Evolutionary conservation across 2,797 vertebrate genomes (phyloP).

Genomic region (Gadopsis marmoratus): DNA sequence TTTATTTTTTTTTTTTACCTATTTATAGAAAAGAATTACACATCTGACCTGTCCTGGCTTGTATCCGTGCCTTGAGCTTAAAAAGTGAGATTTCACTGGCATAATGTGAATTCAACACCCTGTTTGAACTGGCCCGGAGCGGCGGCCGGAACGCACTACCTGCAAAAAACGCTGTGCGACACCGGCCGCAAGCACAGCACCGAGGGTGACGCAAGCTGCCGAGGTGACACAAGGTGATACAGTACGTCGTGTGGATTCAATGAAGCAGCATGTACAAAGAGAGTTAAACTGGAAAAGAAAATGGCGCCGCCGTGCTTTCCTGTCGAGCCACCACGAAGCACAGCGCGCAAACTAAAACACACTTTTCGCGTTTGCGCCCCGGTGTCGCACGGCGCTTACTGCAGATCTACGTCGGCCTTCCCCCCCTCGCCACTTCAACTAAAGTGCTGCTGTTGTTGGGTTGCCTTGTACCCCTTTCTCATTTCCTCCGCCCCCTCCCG

Average conservation of each 20-base stretch:
- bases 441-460: constrained; percentile 80
- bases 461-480: constrained; percentile 67
- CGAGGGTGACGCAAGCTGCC: constrained; percentile 50
- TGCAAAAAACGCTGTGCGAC: constrained; percentile 57
- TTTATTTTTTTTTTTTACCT: constrained; percentile 63
- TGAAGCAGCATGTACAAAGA: constrained; percentile 45
- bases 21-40: constrained; percentile 81
- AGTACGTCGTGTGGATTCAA: constrained; percentile 57
- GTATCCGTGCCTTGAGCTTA: constrained; percentile 72
- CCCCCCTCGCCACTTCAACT: constrained; percentile 64
- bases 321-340: constrained; percentile 47
- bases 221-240: constrained; percentile 50
- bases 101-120: constrained; percentile 73
- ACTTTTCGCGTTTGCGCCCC: constrained; percentile 47
- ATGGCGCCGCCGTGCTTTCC: constrained; percentile 39
- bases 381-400: constrained; percentile 65
- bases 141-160: constrained; percentile 62
- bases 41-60: constrained; percentile 70
- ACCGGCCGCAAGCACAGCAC: constrained; percentile 62
- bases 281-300: constrained; percentile 37
- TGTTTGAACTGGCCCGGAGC: constrained; percentile 62
- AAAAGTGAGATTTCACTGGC: constrained; percentile 76
- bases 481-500: constrained; percentile 22
- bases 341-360: constrained; percentile 15
- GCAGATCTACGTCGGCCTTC: constrained; percentile 67